A percentile compares a stretch with the other conserved stretches of the same genome.
Evolutionary conservation across 2,888 invertebrate genomes (phyloP).

Genomic region (Hesperia comma): DNA sequence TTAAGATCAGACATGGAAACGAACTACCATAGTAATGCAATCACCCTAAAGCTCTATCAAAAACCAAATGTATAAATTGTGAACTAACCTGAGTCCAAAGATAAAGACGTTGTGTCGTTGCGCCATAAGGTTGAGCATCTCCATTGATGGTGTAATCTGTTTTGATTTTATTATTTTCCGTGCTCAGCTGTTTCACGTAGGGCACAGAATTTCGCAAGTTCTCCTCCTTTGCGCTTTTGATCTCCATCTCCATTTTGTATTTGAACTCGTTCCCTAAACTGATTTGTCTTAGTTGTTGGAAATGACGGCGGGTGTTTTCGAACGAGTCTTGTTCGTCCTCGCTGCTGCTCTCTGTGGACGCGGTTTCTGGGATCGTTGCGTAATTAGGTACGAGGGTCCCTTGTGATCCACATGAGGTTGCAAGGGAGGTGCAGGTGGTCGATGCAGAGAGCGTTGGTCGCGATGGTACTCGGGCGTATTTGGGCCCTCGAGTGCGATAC

Average conservation of each 20-base stretch:
- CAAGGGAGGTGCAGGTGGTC: slow-evolving; percentile 85
- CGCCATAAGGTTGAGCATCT: slow-evolving; percentile 72
- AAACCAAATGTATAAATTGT: neutral
- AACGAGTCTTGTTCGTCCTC: slow-evolving; percentile 83
- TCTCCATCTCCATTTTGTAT: slow-evolving; percentile 86
- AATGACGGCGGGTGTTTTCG: slow-evolving; percentile 83
- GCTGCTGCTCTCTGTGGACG: slow-evolving; percentile 76
- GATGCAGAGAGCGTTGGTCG: slow-evolving; percentile 82
- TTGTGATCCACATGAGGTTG: slow-evolving; percentile 79
- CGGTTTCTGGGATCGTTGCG: slow-evolving; percentile 72
- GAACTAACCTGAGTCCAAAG: slow-evolving; percentile 74
- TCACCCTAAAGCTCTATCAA: no score
- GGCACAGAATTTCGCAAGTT: slow-evolving; percentile 85
- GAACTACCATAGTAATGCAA: no score
- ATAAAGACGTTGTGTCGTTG: slow-evolving; percentile 82
- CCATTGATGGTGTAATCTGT: slow-evolving; percentile 72
- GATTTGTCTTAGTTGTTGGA: slow-evolving; percentile 85
- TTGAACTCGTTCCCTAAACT: slow-evolving; percentile 86
- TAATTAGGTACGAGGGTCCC: slow-evolving; percentile 75
- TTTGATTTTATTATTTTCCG: slow-evolving; percentile 84
- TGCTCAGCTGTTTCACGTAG: slow-evolving; percentile 85
- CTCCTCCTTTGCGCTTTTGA: slow-evolving; percentile 84
- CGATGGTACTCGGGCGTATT: slow-evolving; percentile 79
- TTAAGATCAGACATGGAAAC: no score
- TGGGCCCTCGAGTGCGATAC: slow-evolving; percentile 70